phyloP scores from a whole-genome alignment of 2,888 invertebrate genomes.

The Rapana venosa region DNA sequence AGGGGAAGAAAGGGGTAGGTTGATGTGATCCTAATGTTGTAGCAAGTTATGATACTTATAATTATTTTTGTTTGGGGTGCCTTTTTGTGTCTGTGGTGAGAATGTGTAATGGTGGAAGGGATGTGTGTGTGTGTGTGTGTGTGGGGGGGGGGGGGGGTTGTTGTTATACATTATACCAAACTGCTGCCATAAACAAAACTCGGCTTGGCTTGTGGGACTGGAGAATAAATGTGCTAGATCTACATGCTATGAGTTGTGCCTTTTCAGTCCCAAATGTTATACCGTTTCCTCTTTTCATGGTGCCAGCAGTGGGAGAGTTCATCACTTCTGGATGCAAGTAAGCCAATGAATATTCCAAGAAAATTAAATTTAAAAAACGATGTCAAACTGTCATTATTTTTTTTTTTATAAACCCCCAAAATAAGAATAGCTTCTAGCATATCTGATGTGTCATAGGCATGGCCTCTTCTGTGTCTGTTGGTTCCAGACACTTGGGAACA shows the following conservation, averaged over 20 bases:
- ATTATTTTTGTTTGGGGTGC: too few species aligned
- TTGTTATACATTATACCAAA: background rate
- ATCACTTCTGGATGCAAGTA: background rate
- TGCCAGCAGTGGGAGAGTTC: background rate
- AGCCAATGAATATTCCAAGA: background rate
- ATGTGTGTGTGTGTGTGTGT: too few species aligned
- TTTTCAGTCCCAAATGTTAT: background rate
- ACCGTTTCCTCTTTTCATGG: background rate
- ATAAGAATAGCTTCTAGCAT: background rate
- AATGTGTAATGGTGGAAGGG: too few species aligned
- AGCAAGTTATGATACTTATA: too few species aligned
- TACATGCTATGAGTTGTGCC: background rate
- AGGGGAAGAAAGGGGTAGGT: too few species aligned
- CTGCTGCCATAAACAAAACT: background rate
- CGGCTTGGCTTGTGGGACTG: background rate
- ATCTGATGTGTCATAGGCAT: too few species aligned
- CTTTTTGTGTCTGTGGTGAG: too few species aligned
- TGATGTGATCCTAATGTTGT: too few species aligned
- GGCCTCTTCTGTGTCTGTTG: background rate
- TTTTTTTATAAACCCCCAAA: background rate
- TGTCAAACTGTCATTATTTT: background rate
- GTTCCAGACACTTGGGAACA: background rate
- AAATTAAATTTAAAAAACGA: background rate
- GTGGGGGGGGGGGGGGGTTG: too few species aligned
- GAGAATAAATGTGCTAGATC: background rate